phyloP scores from a whole-genome alignment of 1,140 invertebrate species.

The Drosophila cardini region DNA sequence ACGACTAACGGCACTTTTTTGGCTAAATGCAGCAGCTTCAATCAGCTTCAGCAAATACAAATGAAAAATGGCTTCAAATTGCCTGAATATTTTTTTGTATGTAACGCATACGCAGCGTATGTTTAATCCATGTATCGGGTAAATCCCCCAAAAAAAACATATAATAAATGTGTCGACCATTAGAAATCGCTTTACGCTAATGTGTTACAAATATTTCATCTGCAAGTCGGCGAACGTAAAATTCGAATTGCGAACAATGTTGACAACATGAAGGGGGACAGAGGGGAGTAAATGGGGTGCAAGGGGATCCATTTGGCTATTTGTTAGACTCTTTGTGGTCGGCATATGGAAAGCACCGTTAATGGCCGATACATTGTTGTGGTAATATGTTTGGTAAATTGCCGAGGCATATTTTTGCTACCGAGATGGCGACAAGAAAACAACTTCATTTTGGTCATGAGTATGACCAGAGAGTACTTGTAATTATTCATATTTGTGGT shows the following conservation, averaged over 20 bases:
- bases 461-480: conserved; percentile 55
- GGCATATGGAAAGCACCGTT: conserved; percentile 70
- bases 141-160: conserved; percentile 50
- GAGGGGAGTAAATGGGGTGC: not conserved
- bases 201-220: conserved; percentile 82
- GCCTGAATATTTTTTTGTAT: not conserved
- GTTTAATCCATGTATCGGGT: conserved; percentile 4
- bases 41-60: conserved; percentile 37
- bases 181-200: conserved; percentile 78
- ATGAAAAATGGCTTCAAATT: conserved; percentile 40
- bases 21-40: conserved; percentile 30
- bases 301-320: conserved; percentile 26
- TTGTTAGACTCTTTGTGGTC: conserved; percentile 50
- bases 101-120: conserved; percentile 13
- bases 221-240: conserved; percentile 33
- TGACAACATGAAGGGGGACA: conserved; percentile 19
- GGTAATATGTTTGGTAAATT: conserved; percentile 80
- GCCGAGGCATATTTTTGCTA: conserved; percentile 72
- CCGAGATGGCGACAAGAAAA: conserved; percentile 53
- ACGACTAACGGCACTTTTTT: conserved; percentile 26
- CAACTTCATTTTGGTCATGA: conserved; percentile 53
- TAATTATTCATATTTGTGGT: conserved; percentile 82
- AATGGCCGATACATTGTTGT: conserved; percentile 76
- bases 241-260: conserved; percentile 43
- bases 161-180: conserved; percentile 71